Base-by-base conservation (phyloP, 2,113 vertebrate genomes). In the Rhea pennata region DNA sequence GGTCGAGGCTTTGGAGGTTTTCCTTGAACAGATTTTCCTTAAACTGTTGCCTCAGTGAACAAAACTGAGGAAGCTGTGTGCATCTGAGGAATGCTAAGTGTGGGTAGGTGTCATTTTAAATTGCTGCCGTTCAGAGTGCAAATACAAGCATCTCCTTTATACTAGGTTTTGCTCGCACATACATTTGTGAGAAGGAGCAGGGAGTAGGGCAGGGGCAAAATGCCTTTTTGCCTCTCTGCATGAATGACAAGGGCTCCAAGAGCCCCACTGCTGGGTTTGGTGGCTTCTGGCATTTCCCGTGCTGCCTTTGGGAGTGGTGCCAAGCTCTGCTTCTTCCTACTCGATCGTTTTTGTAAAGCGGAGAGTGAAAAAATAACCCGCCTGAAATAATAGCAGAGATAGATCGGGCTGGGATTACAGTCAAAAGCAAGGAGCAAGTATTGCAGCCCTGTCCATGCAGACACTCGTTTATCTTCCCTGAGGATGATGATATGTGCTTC, bases 401-500 rank as follows among this genome's bases (percentile, higher is more conserved):
- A 3, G 1, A 4, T 69, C 2, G 6, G 23, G 15, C 29, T 40
- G 69, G n/a, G 48, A 44, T 48, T 69, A 59, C 19, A 14, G 14
- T 84, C 33, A 61, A 22, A 75, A 51, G 50, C 39, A n/a, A 44
- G 73, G 54, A 23, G 20, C 39, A 56, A 75, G 3, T 69, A 42
- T 40, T 83, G 29, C 58, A 76, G 48, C 21, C 36, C 21, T 73
- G 27, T 42, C 21, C 9, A 2, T 33, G 19, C 64, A 51, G n/a
- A 27, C 6, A 17, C 27, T 29, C 22, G 33, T 64, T 59, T 81
- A 22, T 58, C 31, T 53, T 90, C 6, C 5, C 27, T 59, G 0
- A 16, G 7, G 54, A 10, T 2, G 0, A 75, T 7, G 24, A 56
- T 56, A 56, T 15, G 24, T 0, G 1, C 42, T 81, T 5, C 21